These are phyloP conservation scores for Ruditapes philippinarum DNA, from an alignment of 1,140 invertebrate species.

Conservation along the genomic window DNA sequence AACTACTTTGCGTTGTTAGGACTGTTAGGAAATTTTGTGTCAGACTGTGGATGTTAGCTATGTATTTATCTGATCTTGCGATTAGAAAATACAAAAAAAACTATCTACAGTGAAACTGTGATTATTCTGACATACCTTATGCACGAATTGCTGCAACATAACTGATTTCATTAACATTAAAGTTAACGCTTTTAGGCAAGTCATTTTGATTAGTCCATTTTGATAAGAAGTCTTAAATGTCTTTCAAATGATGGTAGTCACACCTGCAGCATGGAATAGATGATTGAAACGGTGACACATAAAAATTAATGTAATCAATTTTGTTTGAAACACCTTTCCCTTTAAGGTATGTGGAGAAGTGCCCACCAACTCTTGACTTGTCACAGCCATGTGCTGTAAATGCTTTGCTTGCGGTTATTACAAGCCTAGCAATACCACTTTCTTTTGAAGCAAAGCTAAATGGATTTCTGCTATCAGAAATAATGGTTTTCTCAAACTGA, in stretches of 20 bases:
- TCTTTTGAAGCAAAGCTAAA: constrained; percentile 25
- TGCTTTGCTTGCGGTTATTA: constrained; percentile 42
- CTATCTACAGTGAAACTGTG: too few relatives aligned
- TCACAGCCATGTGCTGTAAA: constrained; percentile 47
- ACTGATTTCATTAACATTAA: not conserved
- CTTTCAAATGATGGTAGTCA: constrained; percentile 36
- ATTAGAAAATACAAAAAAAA: too few relatives aligned
- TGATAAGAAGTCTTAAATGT: constrained; percentile 40
- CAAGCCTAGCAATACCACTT: constrained; percentile 24
- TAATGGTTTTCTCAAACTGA: constrained; percentile 50
- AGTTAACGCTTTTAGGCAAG: not conserved
- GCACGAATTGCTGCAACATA: not conserved
- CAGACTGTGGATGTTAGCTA: too few relatives aligned
- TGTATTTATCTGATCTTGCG: too few relatives aligned
- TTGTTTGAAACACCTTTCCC: constrained; percentile 14
- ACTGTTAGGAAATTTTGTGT: too few relatives aligned
- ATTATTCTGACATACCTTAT: too few relatives aligned
- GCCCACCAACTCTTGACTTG: constrained; percentile 46
- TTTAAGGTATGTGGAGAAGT: constrained; percentile 37
- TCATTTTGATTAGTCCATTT: not conserved
- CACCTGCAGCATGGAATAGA: constrained; percentile 58
- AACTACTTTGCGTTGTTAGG: too few relatives aligned
- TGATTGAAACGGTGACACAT: constrained; percentile 57
- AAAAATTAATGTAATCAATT: constrained; percentile 53
- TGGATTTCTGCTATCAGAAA: constrained; percentile 27